Percentiles rank a stretch among this genome's conserved stretches.
Conservation (phyloP, 2,888 invertebrate genomes). For the Therioaphis trifolii region DNA sequence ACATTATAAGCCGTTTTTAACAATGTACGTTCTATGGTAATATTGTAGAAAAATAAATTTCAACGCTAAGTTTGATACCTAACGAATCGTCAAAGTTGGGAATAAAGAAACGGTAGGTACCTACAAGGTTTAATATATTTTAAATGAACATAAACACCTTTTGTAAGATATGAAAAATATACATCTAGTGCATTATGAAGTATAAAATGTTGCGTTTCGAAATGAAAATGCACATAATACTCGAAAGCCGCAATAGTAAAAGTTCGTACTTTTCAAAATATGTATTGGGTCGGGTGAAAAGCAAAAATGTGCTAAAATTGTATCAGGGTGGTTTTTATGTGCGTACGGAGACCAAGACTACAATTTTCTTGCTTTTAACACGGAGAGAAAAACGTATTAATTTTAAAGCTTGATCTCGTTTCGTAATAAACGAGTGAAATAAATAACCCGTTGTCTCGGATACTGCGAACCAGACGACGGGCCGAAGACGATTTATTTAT, state of each 20-base stretch:
- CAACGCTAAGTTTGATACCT: background rate
- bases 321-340: too few relatives aligned
- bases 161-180: background rate
- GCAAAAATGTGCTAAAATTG: too few relatives aligned
- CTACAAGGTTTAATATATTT: background rate
- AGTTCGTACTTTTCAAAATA: background rate
- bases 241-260: background rate
- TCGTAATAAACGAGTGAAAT: conserved; percentile 15
- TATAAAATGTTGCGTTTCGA: background rate
- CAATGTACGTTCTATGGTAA: too few relatives aligned
- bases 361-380: background rate
- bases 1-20: too few relatives aligned
- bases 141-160: background rate
- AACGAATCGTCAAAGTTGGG: too few relatives aligned
- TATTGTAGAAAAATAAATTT: background rate
- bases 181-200: too few relatives aligned
- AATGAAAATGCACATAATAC: background rate
- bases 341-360: too few relatives aligned
- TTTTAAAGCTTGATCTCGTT: background rate
- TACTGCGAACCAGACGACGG: background rate
- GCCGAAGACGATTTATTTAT: conserved; percentile 15
- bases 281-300: background rate
- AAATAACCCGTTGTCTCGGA: conserved; percentile 17
- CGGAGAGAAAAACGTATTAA: conserved; percentile 4
- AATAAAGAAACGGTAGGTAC: too few relatives aligned